phyloP scores from a whole-genome alignment of 2,888 invertebrate genomes.

The Andricus quercusramuli region DNA sequence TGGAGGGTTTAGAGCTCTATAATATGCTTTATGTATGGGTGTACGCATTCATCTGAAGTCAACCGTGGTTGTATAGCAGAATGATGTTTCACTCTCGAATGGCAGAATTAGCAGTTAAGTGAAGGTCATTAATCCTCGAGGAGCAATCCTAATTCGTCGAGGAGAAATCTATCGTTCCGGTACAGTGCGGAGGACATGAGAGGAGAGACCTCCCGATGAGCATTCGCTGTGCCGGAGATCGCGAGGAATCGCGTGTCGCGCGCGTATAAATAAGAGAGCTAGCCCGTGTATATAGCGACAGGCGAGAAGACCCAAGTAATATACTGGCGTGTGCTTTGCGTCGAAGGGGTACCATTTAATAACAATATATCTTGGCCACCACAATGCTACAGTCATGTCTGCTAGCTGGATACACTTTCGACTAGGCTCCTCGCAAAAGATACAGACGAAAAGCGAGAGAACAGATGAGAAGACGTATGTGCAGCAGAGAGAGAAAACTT shows the following conservation, averaged over 20 bases:
- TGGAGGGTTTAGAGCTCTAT: too few species aligned
- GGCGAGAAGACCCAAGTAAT: slow-evolving; percentile 62
- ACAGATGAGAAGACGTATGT: slow-evolving; percentile 50
- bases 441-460: slow-evolving; percentile 46
- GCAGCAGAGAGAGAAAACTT: slow-evolving; percentile 45
- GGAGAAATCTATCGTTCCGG: not conserved
- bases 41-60: not conserved
- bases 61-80: not conserved
- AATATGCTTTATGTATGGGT: too few species aligned
- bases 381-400: slow-evolving; percentile 60
- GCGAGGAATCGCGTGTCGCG: slow-evolving; percentile 59
- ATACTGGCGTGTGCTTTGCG: slow-evolving; percentile 69
- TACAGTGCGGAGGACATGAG: slow-evolving; percentile 42
- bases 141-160: slow-evolving; percentile 1
- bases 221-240: slow-evolving; percentile 47
- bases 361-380: slow-evolving; percentile 77
- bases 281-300: slow-evolving; percentile 55
- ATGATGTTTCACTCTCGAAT: not conserved
- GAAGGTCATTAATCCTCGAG: slow-evolving; percentile 13
- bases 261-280: slow-evolving; percentile 58
- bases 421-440: slow-evolving; percentile 42
- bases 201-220: slow-evolving; percentile 55
- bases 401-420: slow-evolving; percentile 45
- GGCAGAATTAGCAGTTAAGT: slow-evolving; percentile 4
- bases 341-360: slow-evolving; percentile 76